Conservation (phyloP, 2,888 invertebrate genomes). For the Agrotis segetum region DNA sequence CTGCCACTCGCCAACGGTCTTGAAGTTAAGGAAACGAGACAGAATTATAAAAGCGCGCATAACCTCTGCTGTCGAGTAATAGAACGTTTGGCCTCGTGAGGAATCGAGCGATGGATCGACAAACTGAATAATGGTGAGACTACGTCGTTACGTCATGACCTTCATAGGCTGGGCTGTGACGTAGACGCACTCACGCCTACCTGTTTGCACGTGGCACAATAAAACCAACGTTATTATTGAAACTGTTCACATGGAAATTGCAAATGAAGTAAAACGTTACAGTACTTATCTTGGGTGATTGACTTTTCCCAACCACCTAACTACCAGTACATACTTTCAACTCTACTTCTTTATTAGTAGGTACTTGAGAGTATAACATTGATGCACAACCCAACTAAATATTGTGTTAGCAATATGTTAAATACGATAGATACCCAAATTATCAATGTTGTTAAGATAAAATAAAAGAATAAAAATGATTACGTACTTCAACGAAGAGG, state of each 20-base stretch:
- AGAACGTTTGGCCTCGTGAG: conserved; percentile 84
- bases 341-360: conserved; percentile 15
- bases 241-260: conserved; percentile 67
- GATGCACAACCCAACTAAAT: conserved; percentile 18
- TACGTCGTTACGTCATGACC: conserved; percentile 87
- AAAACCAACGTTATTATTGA: conserved; percentile 72
- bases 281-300: conserved; percentile 13
- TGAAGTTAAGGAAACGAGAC: conserved; percentile 77
- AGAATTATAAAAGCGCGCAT: conserved; percentile 75
- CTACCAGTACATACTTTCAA: not conserved
- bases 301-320: not conserved
- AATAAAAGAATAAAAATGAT: conserved; percentile 75
- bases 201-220: conserved; percentile 82
- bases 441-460: conserved; percentile 65
- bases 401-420: conserved; percentile 50
- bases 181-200: conserved; percentile 84
- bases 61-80: conserved; percentile 78
- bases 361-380: conserved; percentile 6
- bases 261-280: conserved; percentile 51
- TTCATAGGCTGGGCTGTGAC: conserved; percentile 84
- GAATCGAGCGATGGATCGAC: conserved; percentile 84
- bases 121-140: conserved; percentile 84
- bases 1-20: conserved; percentile 68
- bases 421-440: conserved; percentile 37
- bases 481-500: conserved; percentile 90